These are phyloP conservation scores for Strigamia maritima DNA, from an alignment of 2,888 invertebrate genomes.

Conservation along the genomic window DNA sequence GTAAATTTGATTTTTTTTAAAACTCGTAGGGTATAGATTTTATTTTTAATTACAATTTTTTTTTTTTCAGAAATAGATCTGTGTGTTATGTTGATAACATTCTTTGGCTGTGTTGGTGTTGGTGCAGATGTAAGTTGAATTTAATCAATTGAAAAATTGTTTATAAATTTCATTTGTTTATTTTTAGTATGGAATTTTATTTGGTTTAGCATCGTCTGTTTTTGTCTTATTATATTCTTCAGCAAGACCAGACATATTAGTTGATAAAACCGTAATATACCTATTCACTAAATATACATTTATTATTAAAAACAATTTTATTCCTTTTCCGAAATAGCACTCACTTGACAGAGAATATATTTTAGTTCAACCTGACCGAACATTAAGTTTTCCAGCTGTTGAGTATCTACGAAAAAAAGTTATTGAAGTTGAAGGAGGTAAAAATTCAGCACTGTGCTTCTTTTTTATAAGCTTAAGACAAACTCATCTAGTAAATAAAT, in stretches of 20 bases:
- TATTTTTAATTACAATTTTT: too few relatives aligned
- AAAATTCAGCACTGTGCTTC: too few relatives aligned
- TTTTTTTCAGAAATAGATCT: conserved; percentile 49
- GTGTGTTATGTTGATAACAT: conserved; percentile 50
- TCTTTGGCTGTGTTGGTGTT: conserved; percentile 50
- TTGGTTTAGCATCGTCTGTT: conserved; percentile 44
- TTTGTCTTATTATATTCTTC: conserved; percentile 44
- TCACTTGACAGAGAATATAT: conserved; percentile 12
- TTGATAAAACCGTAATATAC: conserved; percentile 39
- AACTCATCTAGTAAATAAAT: too few relatives aligned
- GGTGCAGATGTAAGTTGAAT: conserved; percentile 49
- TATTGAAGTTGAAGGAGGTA: background rate
- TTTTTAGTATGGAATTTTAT: conserved; percentile 50
- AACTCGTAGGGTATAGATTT: too few relatives aligned
- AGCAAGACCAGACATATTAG: conserved; percentile 44
- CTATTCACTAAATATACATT: too few relatives aligned
- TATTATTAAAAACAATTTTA: too few relatives aligned
- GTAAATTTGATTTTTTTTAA: background rate
- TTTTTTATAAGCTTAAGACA: too few relatives aligned
- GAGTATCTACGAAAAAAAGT: conserved; percentile 45
- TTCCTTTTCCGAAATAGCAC: background rate
- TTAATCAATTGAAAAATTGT: background rate
- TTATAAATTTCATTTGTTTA: background rate
- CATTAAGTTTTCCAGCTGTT: conserved; percentile 45
- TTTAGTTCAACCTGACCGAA: conserved; percentile 44